Base-by-base conservation (phyloP, 1,140 invertebrate genomes). In the Aricia agestis region DNA sequence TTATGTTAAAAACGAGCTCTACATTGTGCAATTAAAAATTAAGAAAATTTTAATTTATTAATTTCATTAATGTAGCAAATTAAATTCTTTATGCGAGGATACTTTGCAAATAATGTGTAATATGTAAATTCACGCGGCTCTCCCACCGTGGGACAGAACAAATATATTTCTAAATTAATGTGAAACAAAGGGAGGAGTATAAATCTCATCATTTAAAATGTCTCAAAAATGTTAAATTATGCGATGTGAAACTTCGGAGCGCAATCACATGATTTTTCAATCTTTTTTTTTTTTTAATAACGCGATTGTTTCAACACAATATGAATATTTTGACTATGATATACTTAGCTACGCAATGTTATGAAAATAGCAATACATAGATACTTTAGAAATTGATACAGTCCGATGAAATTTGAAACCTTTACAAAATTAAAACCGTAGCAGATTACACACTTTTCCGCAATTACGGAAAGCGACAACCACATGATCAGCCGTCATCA, bases 191-290 rank as follows among this genome's bases (percentile, higher is more conserved):
- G 25, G 59, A 25, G 59, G 19, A 63, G 18, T 63, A 63, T 63
- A 63, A 63, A 63, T 63, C 59, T 63, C 59, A 63, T 63, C 17
- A 63, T 63, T 63, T 63, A 19, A 63, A 63, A 63, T 63, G 59
- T 63, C 19, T 63, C 19, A 19, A 63, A 19, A 18, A 63, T 63
- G 18, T 63, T 59, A 59, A 63, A 63, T 63, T 63, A 19, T 63
- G 59, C 59, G 18, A 63, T 63, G 59, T 63, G 59, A 63, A 59
- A 19, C 59, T 63, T 25, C 10, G 59, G 18, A 31, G 10, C 59
- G 18, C 17, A 42, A 67, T 67, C 31, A 67, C 66, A 67, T 67
- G 31, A 67, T 67, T 67, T 41, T n/a, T 25, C 25, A 67, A 19
- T 63, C 19, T 63, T n/a, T n/a, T n/a, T n/a, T n/a, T n/a, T n/a